A percentile compares a stretch with the other conserved stretches of the same genome.
These are phyloP conservation scores for Norana najaformis DNA, from an alignment of 2,888 invertebrate species.

Conservation along the genomic window DNA sequence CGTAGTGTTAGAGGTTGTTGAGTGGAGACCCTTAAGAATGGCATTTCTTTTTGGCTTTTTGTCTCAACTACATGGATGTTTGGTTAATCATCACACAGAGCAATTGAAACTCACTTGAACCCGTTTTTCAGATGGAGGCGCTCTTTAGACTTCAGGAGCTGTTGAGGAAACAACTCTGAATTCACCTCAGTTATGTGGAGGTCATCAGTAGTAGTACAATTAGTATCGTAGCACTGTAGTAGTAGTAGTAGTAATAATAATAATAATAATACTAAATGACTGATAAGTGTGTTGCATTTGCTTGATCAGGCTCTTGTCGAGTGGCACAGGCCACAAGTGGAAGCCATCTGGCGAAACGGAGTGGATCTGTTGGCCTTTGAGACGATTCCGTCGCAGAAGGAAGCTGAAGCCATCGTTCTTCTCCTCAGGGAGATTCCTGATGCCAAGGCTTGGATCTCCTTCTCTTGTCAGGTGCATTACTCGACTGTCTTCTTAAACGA, in stretches of 20 bases:
- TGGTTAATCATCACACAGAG: too few relatives aligned
- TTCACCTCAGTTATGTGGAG: background rate
- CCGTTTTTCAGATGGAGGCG: background rate
- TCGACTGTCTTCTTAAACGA: background rate
- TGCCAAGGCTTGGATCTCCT: conserved; percentile 75
- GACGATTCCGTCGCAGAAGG: conserved; percentile 83
- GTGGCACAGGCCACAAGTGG: conserved; percentile 83
- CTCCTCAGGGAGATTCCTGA: conserved; percentile 69
- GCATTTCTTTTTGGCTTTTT: too few relatives aligned
- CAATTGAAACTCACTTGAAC: background rate
- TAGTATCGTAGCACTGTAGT: too few relatives aligned
- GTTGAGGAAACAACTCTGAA: background rate
- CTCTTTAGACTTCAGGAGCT: background rate
- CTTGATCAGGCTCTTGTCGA: conserved; percentile 68
- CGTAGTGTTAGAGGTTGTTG: too few relatives aligned
- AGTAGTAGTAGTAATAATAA: background rate
- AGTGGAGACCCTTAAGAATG: too few relatives aligned
- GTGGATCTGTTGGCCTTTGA: conserved; percentile 86
- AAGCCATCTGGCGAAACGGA: conserved; percentile 77
- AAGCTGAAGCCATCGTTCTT: conserved; percentile 81
- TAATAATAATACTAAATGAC: background rate
- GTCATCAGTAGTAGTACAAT: background rate
- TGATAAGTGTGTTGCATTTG: background rate
- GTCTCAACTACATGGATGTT: too few relatives aligned
- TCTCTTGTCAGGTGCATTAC: conserved; percentile 77